A percentile compares a stretch with the other conserved stretches of the same genome.
Conservation (phyloP, 2,797 vertebrate species). For the Vespertilio murinus region DNA sequence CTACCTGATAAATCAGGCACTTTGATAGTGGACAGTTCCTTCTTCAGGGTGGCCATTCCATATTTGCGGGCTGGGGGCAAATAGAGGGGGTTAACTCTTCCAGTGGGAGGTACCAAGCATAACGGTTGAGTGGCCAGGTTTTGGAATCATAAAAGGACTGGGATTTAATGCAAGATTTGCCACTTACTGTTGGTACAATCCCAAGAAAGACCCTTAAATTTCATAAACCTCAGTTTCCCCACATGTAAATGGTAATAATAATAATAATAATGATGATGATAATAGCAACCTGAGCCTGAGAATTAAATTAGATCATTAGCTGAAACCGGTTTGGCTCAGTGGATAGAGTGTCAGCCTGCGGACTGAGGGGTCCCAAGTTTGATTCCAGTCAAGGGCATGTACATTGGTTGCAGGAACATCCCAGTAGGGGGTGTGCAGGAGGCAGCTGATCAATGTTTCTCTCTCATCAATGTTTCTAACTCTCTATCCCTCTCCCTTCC, state of each 20-base stretch:
- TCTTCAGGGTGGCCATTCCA: constrained; percentile 1
- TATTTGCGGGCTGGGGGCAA: background rate
- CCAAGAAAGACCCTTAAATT: background rate
- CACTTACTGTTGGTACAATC: background rate
- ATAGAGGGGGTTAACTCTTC: background rate
- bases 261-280: background rate
- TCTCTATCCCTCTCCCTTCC: too few relatives aligned
- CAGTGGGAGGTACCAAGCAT: background rate
- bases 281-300: background rate
- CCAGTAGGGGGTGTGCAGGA: too few relatives aligned
- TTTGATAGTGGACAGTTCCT: background rate
- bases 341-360: too few relatives aligned
- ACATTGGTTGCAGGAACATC: too few relatives aligned
- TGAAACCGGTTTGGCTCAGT: too few relatives aligned
- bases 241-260: background rate
- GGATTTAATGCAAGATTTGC: background rate
- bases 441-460: too few relatives aligned
- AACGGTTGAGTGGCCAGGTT: background rate
- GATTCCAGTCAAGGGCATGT: too few relatives aligned
- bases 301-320: background rate
- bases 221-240: background rate
- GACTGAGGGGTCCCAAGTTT: too few relatives aligned
- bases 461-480: too few relatives aligned
- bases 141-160: background rate
- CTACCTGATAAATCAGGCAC: constrained; percentile 30